Evolutionary conservation across 2,888 invertebrate species (phyloP).

Genomic region (Cyclophora punctaria): DNA sequence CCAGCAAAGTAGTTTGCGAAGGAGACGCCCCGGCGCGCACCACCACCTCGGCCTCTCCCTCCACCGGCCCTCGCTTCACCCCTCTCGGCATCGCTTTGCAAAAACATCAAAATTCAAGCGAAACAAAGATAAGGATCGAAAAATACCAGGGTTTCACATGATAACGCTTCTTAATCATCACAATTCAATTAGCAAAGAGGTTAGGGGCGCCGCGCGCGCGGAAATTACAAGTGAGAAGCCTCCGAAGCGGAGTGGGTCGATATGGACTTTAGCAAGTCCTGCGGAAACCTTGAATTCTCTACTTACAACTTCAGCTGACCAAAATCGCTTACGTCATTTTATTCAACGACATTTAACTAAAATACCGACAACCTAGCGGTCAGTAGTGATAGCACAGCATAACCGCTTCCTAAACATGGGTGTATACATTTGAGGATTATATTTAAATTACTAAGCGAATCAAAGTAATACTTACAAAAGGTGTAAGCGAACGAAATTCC

Average conservation of each 20-base stretch:
- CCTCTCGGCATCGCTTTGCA: slow-evolving; percentile 76
- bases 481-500: slow-evolving; percentile 70
- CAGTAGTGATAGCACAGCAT: slow-evolving; percentile 53
- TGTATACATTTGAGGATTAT: slow-evolving; percentile 37
- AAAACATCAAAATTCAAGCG: slow-evolving; percentile 10
- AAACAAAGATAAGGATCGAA: slow-evolving; percentile 26
- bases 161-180: slow-evolving; percentile 39
- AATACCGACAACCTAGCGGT: slow-evolving; percentile 61
- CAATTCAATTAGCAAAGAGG: slow-evolving; percentile 71
- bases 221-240: slow-evolving; percentile 62
- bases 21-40: slow-evolving; percentile 71
- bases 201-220: slow-evolving; percentile 73
- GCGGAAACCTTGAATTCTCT: slow-evolving; percentile 37
- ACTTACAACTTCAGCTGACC: slow-evolving; percentile 44
- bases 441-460: slow-evolving; percentile 34
- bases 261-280: slow-evolving; percentile 42
- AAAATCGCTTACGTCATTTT: slow-evolving; percentile 63
- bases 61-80: slow-evolving; percentile 74
- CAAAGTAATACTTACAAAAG: slow-evolving; percentile 67
- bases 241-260: slow-evolving; percentile 65
- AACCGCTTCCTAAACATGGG: slow-evolving; percentile 46
- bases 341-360: slow-evolving; percentile 55
- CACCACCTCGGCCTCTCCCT: slow-evolving; percentile 70
- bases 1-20: slow-evolving; percentile 68
- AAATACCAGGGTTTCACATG: slow-evolving; percentile 22